Base-by-base conservation (phyloP, 2,113 vertebrate species). In the Physeter macrocephalus region DNA sequence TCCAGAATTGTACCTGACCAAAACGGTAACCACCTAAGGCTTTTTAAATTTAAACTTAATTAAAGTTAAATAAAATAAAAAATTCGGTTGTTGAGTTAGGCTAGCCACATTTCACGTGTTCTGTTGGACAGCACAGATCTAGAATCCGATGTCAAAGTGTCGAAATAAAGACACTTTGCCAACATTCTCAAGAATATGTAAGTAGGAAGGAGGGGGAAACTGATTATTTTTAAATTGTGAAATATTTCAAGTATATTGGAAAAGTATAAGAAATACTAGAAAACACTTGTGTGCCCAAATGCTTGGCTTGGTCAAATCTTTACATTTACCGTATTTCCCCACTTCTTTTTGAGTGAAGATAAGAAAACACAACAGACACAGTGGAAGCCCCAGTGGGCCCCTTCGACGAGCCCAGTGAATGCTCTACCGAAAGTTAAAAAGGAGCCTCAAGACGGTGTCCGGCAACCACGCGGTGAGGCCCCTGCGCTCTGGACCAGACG, bases 1-100 rank as follows among this genome's bases (percentile, higher is more conserved):
- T 57, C 36, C 8, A 66, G 64, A 93, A 87, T 2, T 52, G 52
- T 23, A 25, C 6, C 43, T 87, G 87, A 31, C 20, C 64, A 91
- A 90, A 81, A 66, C 4, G 41, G 36, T 29, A 3, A 46, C n/a
- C 17, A 66, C 27, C 27, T 41, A 39, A 6, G 27, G 67, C 72
- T 95, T 59, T 52, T 95, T 57, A 67, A 81, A 80, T 20, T 87
- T 43, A 94, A 77, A 82, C 31, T 57, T 80, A 66, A 61, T 74
- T 61, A 41, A 84, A 88, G 49, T 64, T 43, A 43, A 72, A 72
- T 71, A 27, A 27, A 66, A 93, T 52, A 36, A 36, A 72, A 77
- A 54, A 87, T 80, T 62, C 49, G 49, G 34, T 15, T 74, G 74
- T 64, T 71, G 8, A 31, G 49, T 41, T 61, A 21, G 13, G 36